Evolutionary conservation across 2,888 invertebrate species (phyloP).

Genomic region (Podotricha telesiphe): DNA sequence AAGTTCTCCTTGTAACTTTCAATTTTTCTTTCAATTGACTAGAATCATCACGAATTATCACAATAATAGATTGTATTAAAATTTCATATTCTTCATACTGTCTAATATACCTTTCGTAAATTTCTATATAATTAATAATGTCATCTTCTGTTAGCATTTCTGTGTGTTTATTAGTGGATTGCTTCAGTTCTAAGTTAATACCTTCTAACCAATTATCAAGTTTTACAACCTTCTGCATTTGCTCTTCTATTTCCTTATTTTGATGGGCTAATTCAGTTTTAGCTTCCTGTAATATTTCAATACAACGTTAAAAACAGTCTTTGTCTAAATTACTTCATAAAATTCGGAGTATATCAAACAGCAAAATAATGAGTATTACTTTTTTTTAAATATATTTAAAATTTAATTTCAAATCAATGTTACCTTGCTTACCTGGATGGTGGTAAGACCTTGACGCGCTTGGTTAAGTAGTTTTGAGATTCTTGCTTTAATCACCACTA

Average conservation of each 20-base stretch:
- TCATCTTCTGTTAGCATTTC: slow-evolving; percentile 70
- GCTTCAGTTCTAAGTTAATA: slow-evolving; percentile 78
- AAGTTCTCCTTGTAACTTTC: slow-evolving; percentile 79
- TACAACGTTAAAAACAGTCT: background rate
- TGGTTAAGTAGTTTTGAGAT: slow-evolving; percentile 87
- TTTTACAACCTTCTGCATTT: slow-evolving; percentile 69
- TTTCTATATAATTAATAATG: slow-evolving; percentile 74
- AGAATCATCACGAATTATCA: slow-evolving; percentile 76
- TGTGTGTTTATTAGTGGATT: slow-evolving; percentile 66
- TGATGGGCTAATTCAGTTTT: slow-evolving; percentile 71
- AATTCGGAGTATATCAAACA: background rate
- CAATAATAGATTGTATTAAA: slow-evolving; percentile 72
- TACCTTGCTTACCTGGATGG: slow-evolving; percentile 82
- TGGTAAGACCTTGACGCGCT: slow-evolving; percentile 86
- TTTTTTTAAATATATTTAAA: background rate
- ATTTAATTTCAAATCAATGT: slow-evolving; percentile 43
- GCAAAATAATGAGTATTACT: background rate
- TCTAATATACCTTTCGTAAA: slow-evolving; percentile 74
- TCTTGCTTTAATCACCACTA: slow-evolving; percentile 85
- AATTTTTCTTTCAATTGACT: slow-evolving; percentile 83
- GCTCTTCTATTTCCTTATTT: slow-evolving; percentile 68
- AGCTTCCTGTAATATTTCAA: slow-evolving; percentile 63
- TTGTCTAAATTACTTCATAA: background rate
- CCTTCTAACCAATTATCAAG: slow-evolving; percentile 79
- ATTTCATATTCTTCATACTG: slow-evolving; percentile 78